Percentiles rank a stretch among this genome's conserved stretches.
phyloP scores from a whole-genome alignment of 2,113 vertebrate species.

The Propithecus coquereli region DNA sequence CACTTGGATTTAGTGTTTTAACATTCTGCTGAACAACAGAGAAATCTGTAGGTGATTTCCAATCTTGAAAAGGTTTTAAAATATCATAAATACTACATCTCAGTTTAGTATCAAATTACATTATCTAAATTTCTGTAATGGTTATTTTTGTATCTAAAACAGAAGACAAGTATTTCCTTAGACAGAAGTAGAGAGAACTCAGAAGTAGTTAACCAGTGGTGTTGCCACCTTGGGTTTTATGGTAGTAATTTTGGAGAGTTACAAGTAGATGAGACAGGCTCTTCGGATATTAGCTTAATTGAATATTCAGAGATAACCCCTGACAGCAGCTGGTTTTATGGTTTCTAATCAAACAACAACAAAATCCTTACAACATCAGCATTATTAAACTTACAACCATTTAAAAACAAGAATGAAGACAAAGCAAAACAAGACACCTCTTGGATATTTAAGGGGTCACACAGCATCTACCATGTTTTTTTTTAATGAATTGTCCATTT shows the following conservation, averaged over 20 bases:
- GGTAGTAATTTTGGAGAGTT: neutral
- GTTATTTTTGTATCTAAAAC: neutral
- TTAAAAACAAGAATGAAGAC: neutral
- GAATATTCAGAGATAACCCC: neutral
- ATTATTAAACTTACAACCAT: neutral
- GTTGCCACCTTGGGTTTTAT: neutral
- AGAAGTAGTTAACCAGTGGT: neutral
- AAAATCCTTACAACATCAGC: neutral
- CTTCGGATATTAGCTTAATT: neutral
- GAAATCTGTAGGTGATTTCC: neutral
- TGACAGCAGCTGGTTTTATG: neutral
- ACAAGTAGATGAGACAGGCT: neutral
- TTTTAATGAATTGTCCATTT: neutral
- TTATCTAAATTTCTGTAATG: neutral
- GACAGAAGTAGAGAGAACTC: neutral
- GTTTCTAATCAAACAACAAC: neutral
- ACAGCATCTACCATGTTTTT: neutral
- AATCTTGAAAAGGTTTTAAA: neutral
- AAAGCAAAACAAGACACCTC: neutral
- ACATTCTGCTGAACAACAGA: neutral
- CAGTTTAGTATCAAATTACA: neutral
- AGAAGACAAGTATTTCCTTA: constrained; percentile 5
- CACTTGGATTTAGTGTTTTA: neutral
- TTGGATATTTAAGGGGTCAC: neutral
- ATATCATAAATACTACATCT: neutral